phyloP scores from a whole-genome alignment of 2,797 vertebrate species.

The Mareca penelope region DNA sequence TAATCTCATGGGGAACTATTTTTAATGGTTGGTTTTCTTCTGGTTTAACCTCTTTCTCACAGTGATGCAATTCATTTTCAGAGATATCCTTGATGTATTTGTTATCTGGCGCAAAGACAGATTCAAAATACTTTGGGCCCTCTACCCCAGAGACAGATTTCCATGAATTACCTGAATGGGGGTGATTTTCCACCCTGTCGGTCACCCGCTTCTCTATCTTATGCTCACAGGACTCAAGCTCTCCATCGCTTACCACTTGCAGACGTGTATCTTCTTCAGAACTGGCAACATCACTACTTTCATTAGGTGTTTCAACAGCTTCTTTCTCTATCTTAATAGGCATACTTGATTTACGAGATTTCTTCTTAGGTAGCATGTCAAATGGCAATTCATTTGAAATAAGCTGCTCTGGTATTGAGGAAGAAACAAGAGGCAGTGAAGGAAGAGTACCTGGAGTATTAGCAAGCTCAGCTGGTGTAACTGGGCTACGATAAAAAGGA shows the following conservation, averaged over 20 bases:
- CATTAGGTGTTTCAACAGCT: slow-evolving; percentile 75
- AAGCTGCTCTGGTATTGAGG: slow-evolving; percentile 87
- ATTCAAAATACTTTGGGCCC: slow-evolving; percentile 71
- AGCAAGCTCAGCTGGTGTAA: slow-evolving; percentile 93
- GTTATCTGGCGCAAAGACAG: slow-evolving; percentile 64
- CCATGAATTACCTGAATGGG: slow-evolving; percentile 66
- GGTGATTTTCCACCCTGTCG: slow-evolving; percentile 58
- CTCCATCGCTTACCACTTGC: slow-evolving; percentile 79
- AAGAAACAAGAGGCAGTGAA: slow-evolving; percentile 90
- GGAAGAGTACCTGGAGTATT: slow-evolving; percentile 91
- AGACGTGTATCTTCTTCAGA: slow-evolving; percentile 84
- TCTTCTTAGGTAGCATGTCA: slow-evolving; percentile 94
- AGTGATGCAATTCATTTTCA: slow-evolving; percentile 70
- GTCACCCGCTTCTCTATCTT: slow-evolving; percentile 50
- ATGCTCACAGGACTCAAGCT: slow-evolving; percentile 72
- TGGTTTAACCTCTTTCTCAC: slow-evolving; percentile 73
- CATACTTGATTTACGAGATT: slow-evolving; percentile 98
- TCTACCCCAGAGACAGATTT: slow-evolving; percentile 65
- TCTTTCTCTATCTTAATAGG: slow-evolving; percentile 98
- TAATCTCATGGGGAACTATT: slow-evolving; percentile 61
- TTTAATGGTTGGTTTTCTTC: slow-evolving; percentile 69
- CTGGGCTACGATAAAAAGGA: slow-evolving; percentile 94
- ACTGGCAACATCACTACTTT: slow-evolving; percentile 78
- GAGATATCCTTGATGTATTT: slow-evolving; percentile 63
- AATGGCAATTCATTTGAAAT: slow-evolving; percentile 75